A percentile compares a stretch with the other conserved stretches of the same genome.
Conservation (phyloP, 2,113 vertebrate species). For the Callipepla squamata region DNA sequence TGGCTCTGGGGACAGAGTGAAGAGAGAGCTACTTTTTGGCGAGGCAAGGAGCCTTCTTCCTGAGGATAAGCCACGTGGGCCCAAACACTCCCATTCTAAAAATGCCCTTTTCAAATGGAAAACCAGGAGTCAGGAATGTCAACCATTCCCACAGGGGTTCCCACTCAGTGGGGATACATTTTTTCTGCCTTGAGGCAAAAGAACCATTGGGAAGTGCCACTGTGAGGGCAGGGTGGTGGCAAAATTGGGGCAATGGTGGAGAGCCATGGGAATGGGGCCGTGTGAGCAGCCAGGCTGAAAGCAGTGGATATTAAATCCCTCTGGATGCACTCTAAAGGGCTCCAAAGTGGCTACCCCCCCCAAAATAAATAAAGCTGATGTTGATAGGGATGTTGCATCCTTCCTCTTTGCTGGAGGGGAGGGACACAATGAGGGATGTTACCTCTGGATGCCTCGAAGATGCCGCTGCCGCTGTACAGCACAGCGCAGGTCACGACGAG, state of each 20-base stretch:
- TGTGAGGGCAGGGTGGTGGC: rapidly evolving
- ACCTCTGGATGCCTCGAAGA: constrained; percentile 91
- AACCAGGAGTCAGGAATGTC: rapidly evolving
- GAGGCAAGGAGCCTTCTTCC: neutral
- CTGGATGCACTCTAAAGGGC: neutral
- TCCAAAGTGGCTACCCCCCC: neutral
- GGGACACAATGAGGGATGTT: neutral
- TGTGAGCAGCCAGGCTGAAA: neutral
- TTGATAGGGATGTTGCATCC: neutral
- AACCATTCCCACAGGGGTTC: neutral
- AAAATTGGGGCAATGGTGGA: neutral
- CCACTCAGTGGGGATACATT: neutral
- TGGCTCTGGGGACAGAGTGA: neutral
- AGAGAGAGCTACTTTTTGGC: rapidly evolving
- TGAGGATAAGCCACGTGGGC: rapidly evolving
- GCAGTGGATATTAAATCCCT: neutral
- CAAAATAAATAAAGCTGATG: neutral
- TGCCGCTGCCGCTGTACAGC: constrained; percentile 86
- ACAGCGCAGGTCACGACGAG: constrained; percentile 84
- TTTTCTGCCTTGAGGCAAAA: neutral
- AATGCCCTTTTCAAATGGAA: rapidly evolving
- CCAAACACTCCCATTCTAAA: rapidly evolving
- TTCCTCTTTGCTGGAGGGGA: neutral
- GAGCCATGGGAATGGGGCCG: neutral
- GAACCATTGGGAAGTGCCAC: rapidly evolving